Conservation (phyloP, 2,113 vertebrate genomes). For the Dendrocopos noguchii region DNA sequence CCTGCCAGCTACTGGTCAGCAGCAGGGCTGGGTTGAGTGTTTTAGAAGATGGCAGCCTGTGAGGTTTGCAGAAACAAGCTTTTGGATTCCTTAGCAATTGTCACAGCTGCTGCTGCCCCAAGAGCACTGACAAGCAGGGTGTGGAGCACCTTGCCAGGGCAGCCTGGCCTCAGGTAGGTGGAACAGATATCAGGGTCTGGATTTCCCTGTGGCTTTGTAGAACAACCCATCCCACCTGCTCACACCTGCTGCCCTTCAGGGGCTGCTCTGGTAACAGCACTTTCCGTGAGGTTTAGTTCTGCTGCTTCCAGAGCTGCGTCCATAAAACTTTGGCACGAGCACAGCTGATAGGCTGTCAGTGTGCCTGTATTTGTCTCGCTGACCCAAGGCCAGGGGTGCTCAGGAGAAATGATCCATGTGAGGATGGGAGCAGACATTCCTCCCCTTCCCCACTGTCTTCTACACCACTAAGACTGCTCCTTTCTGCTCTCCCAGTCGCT, state of each 20-base stretch:
- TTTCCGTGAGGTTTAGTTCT: background rate
- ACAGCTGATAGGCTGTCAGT: background rate
- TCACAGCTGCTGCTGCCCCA: background rate
- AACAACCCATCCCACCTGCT: fast-evolving
- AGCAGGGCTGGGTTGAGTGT: background rate
- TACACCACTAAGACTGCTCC: background rate
- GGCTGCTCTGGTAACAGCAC: background rate
- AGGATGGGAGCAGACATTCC: background rate
- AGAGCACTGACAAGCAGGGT: background rate
- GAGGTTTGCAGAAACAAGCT: background rate
- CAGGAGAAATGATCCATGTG: background rate
- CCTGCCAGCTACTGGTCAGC: background rate
- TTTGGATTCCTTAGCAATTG: background rate
- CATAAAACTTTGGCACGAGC: background rate
- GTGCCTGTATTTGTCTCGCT: fast-evolving
- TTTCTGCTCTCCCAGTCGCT: background rate
- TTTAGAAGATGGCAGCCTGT: background rate
- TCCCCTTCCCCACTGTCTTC: background rate
- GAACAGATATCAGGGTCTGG: fast-evolving
- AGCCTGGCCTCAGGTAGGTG: background rate
- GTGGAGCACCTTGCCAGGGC: fast-evolving
- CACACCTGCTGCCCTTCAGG: background rate
- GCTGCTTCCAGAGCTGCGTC: background rate
- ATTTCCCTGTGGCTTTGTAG: background rate
- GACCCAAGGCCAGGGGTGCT: background rate